These are phyloP conservation scores for Sapajus apella DNA, from an alignment of 2,113 vertebrate species.

Conservation along the genomic window DNA sequence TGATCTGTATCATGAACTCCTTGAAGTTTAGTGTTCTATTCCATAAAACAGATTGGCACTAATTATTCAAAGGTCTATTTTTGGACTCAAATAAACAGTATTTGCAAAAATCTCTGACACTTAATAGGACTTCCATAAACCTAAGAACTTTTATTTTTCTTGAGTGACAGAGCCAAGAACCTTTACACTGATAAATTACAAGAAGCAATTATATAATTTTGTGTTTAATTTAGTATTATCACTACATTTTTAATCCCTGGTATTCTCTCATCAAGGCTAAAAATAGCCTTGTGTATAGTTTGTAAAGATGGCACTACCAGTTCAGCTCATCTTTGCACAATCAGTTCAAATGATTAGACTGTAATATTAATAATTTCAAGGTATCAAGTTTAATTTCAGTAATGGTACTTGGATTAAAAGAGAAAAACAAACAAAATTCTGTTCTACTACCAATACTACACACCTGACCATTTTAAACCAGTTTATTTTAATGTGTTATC, in stretches of 20 bases:
- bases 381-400: not conserved
- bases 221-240: not conserved
- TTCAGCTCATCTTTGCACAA: not conserved
- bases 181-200: not conserved
- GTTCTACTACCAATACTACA: not conserved
- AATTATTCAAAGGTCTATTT: not conserved
- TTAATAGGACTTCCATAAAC: not conserved
- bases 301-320: not conserved
- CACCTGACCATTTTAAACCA: not conserved
- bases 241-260: not conserved
- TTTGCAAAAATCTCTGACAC: not conserved
- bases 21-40: not conserved
- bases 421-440: not conserved
- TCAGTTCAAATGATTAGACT: not conserved
- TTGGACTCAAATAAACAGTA: not conserved
- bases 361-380: not conserved
- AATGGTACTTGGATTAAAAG: not conserved
- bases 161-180: not conserved
- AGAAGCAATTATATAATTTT: not conserved
- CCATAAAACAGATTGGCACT: not conserved
- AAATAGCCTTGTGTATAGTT: not conserved
- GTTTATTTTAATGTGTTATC: not conserved
- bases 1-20: not conserved
- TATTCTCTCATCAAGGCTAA: not conserved
- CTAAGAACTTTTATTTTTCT: not conserved